These are phyloP conservation scores for Astatoreochromis straeleni DNA, from an alignment of 2,113 vertebrate genomes.

Conservation along the genomic window DNA sequence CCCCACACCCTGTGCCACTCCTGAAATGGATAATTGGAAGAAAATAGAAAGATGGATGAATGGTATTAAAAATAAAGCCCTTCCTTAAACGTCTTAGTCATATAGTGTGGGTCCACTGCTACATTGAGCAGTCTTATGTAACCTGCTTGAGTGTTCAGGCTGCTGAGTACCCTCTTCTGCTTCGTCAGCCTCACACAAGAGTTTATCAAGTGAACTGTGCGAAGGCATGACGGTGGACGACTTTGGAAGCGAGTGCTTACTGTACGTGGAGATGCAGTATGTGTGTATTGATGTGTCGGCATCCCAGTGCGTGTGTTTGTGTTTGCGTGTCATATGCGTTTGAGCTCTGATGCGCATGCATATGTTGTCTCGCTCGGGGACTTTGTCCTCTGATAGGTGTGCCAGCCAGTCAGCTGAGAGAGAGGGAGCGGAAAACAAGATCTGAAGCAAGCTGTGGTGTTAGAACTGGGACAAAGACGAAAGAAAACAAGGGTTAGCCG, in stretches of 20 bases:
- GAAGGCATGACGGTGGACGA: slow-evolving; percentile 34
- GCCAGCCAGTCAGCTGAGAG: slow-evolving; percentile 66
- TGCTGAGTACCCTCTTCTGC: slow-evolving; percentile 65
- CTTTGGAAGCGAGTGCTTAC: slow-evolving; percentile 21
- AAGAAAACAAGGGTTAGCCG: slow-evolving; percentile 10
- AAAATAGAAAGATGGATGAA: not conserved
- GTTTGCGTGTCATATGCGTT: slow-evolving; percentile 30
- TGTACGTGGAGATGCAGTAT: not conserved
- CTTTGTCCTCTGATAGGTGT: slow-evolving; percentile 64
- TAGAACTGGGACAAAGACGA: slow-evolving; percentile 31
- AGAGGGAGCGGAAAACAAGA: slow-evolving; percentile 23
- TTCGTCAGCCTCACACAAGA: slow-evolving; percentile 58
- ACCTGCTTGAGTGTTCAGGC: slow-evolving; percentile 56
- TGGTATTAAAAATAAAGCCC: not conserved
- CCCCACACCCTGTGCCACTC: not conserved
- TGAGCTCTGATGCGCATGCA: not conserved
- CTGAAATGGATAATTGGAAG: not conserved
- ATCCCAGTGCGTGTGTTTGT: not conserved
- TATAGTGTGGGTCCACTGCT: slow-evolving; percentile 1
- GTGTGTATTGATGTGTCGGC: not conserved
- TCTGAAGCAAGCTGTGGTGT: slow-evolving; percentile 13
- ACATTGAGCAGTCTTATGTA: slow-evolving; percentile 35
- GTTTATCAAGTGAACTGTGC: slow-evolving; percentile 49
- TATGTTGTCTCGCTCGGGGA: slow-evolving; percentile 9
- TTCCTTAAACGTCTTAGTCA: not conserved